Base-by-base conservation (phyloP, 1,140 invertebrate species). In the Ylistrum balloti region DNA sequence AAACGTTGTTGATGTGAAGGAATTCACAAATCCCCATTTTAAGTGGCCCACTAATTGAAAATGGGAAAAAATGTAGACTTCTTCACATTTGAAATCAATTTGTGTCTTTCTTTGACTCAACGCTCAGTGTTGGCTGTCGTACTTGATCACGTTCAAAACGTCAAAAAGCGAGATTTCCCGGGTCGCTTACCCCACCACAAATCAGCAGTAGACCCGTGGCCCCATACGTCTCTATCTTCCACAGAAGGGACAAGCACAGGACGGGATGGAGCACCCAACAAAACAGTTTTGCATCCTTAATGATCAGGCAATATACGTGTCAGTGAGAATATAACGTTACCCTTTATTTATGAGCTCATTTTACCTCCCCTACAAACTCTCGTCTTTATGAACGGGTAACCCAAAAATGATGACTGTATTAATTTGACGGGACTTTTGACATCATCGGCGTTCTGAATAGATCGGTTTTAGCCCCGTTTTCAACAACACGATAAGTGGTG, bases 21-120 rank as follows among this genome's bases (percentile, higher is more conserved):
- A 74, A 74, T 74, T 74, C 56, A 74, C 56, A 74, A 33, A 34
- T 86, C 86, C 35, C 35, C 32, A 86, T 86, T 86, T 86, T 86
- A 38, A 86, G 35, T 45, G 86, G 41, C 74, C 86, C 32, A 48
- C 89, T 90, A 90, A 90, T 90, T 90, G 89, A 90, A 56, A 56
- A 90, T 87, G 74, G 86, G 86, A 86, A 48, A 45, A 90, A 90
- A 87, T 87, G 86, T 86, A 87, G 87, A 90, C 85, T 87, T 90
- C 87, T 87, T 90, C 89, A 90, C 89, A 90, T 90, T 90, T 87
- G 89, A 90, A 90, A 90, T 33, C 89, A 90, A 90, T 90, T 90
- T 90, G 87, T 74, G 56, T 74, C 56, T 74, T 74, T 74, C 56
- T 74, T 74, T 28, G 56, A 74, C 56, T 74, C 56, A 74, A 28